phyloP scores from a whole-genome alignment of 2,113 vertebrate genomes.

The Apeltes quadracus region DNA sequence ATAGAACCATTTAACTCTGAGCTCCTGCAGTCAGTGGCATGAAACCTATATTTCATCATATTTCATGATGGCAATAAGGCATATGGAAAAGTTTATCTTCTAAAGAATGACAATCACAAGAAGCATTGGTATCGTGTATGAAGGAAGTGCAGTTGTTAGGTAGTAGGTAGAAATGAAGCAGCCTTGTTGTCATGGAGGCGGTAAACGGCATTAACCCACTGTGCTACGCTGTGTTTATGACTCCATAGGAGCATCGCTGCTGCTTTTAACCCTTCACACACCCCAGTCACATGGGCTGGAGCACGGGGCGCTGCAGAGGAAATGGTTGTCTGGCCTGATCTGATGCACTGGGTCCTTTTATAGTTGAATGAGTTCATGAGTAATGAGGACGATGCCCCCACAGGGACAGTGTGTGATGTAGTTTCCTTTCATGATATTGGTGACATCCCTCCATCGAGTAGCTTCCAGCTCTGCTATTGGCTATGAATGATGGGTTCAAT shows the following conservation, averaged over 20 bases:
- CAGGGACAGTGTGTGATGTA: background rate
- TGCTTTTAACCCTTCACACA: constrained; percentile 2
- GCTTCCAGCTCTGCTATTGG: background rate
- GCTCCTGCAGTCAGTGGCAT: no score
- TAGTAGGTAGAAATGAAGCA: no score
- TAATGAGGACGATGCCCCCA: background rate
- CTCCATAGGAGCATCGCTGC: constrained; percentile 24
- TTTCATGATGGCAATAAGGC: background rate
- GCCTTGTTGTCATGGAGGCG: no score
- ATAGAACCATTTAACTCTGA: no score
- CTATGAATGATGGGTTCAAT: background rate
- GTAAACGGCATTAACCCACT: constrained; percentile 32
- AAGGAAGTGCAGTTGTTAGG: background rate
- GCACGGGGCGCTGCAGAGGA: no score
- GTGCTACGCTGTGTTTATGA: constrained; percentile 12
- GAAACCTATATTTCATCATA: background rate
- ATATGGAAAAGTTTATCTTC: no score
- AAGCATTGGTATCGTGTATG: background rate
- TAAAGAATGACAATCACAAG: background rate
- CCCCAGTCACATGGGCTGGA: no score
- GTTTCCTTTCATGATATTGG: no score
- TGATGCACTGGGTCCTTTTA: no score
- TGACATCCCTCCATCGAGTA: background rate
- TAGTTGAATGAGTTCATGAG: background rate
- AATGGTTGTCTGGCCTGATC: no score